Base-by-base conservation (phyloP, 2,797 vertebrate genomes). In the Artibeus jamaicensis region DNA sequence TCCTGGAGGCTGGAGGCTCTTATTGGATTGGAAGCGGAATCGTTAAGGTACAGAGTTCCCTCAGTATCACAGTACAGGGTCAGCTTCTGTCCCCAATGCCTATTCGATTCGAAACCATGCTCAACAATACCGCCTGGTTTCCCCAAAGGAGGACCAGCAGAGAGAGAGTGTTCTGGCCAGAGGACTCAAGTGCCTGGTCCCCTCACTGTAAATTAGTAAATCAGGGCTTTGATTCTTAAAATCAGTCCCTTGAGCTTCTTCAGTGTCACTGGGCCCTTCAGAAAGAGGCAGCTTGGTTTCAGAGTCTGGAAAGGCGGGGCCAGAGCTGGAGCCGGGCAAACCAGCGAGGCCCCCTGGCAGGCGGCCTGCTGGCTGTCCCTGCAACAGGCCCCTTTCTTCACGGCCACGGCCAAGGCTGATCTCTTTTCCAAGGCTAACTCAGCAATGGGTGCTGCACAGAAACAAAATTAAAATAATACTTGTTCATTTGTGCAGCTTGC, bases 381-480 rank as follows among this genome's bases (percentile, higher is more conserved):
- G 57, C 79, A 14, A 8, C 32, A 16, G 24, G 85, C 84, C 62
- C 81, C 76, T 70, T 44, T 55, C 77, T 74, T 67, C 29, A 2
- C 5, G 29, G 59, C 59, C 12, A 10, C 0, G 12, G 59, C 59
- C 11, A 6, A 62, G 59, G 59, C 59, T 2, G 59, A 32, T 62
- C 90, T 42, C 65, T 92, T 97, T 96, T 88, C 92, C 84, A 77
- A 93, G 62, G 59, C 26, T 59, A 90, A 73, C 67, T 96, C 76
- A 44, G 76, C 77, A 65, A 19, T 93, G 73, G 68, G 44, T 71
- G 89, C 68, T 95, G 46, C 76, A 53, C 32, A 95, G 62, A 76
- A 85, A 93, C 29, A 87, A 94, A 82, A 92, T 87, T 94, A 82
- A 74, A 85, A 95, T 59, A 82, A 37, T 53, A 53, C n/a, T 62